Evolutionary conservation across 2,888 invertebrate genomes (phyloP).

Genomic region (Euplexia lucipara): DNA sequence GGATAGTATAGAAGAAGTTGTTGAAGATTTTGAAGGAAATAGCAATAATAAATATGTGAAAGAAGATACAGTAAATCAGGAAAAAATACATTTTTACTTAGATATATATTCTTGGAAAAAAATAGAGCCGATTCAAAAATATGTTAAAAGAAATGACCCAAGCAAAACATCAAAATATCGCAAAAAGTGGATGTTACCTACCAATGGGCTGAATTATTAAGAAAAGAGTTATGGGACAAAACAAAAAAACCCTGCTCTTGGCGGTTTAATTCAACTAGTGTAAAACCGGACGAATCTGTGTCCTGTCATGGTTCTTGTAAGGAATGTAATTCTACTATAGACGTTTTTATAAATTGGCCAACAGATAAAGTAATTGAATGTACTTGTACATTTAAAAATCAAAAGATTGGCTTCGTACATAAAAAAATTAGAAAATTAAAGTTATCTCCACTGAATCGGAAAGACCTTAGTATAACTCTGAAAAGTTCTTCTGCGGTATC

Average conservation of each 20-base stretch:
- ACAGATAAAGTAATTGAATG: background rate
- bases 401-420: background rate
- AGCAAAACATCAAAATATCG: no score
- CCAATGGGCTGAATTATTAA: conserved; percentile 3
- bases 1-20: background rate
- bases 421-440: background rate
- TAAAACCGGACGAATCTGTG: conserved; percentile 1
- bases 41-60: background rate
- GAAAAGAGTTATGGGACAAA: background rate
- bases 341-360: conserved; percentile 2
- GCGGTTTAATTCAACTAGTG: background rate
- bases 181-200: no score
- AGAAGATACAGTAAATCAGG: background rate
- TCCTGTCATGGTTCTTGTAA: background rate
- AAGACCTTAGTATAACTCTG: background rate
- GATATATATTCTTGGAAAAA: background rate
- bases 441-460: background rate
- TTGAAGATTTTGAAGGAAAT: background rate
- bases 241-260: conserved; percentile 3
- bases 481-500: background rate
- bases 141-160: no score
- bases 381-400: background rate
- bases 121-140: no score
- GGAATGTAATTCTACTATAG: background rate
- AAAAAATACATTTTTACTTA: background rate